phyloP scores from a whole-genome alignment of 1,140 invertebrate genomes.

The Leptoteleia sp. region DNA sequence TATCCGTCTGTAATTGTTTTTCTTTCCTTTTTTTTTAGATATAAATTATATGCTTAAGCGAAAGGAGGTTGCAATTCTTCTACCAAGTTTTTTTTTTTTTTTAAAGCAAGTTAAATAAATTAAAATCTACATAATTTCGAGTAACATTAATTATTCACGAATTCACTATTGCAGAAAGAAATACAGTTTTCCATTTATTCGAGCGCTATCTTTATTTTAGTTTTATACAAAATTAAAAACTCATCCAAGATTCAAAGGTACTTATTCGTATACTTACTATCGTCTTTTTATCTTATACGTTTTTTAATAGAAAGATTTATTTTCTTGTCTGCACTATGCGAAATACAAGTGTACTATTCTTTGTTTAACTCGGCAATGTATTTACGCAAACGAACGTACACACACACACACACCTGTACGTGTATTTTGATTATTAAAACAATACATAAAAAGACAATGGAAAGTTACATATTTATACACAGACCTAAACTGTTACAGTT shows the following conservation, averaged over 20 bases:
- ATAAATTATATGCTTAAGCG: conserved; percentile 49
- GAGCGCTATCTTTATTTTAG: conserved; percentile 41
- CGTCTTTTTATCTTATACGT: conserved; percentile 27
- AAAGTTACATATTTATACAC: conserved; percentile 42
- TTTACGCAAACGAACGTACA: conserved; percentile 28
- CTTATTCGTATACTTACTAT: conserved; percentile 30
- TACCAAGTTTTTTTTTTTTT: conserved; percentile 30
- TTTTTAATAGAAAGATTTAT: conserved; percentile 51
- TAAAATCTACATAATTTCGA: conserved; percentile 55
- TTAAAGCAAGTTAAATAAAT: conserved; percentile 44
- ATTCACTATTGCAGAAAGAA: conserved; percentile 36
- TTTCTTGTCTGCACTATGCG: conserved; percentile 32
- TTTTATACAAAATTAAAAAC: conserved; percentile 52
- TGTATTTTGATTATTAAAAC: conserved; percentile 32
- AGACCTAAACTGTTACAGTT: conserved; percentile 29
- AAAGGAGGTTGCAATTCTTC: conserved; percentile 43
- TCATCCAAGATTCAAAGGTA: conserved; percentile 38
- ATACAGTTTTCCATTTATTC: conserved; percentile 32
- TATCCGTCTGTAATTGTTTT: conserved; percentile 23
- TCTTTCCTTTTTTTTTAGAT: conserved; percentile 42
- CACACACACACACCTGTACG: neutral
- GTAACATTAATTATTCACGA: conserved; percentile 44
- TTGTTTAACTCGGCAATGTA: conserved; percentile 26
- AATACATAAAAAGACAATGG: conserved; percentile 40
- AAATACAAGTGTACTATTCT: conserved; percentile 39